Base-by-base conservation (phyloP, 2,888 invertebrate genomes). In the Drosophila merina region DNA sequence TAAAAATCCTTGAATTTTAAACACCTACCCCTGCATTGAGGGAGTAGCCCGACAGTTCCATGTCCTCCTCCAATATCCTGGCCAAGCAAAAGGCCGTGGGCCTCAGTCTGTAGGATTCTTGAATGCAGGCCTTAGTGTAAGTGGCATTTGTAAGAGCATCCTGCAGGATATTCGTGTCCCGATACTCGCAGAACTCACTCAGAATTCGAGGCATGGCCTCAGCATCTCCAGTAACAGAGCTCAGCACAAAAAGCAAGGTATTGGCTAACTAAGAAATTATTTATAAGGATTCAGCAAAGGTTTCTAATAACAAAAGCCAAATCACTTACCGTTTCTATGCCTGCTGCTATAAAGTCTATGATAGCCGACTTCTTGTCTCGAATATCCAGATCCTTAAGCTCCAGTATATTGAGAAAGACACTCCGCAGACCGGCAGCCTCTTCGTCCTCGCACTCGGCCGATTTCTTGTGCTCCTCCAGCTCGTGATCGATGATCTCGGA, bases 271-370 rank as follows among this genome's bases (percentile, higher is more conserved):
- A 93, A 48, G 52, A 54, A 31, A 14, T 12, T 14, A 7, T 38
- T 14, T 0, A 9, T 8, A 26, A 33, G n/a, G 6, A 7, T 49
- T 40, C 49, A 20, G 5, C 20, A 20, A 20, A 20, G 20, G 20
- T 2, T 20, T 10, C 7, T 7, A 8, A 9, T 3, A 7, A 12
- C 9, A 20, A 7, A 0, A 12, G 1, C 20, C 2, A 20, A 5
- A 14, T 3, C 2, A 79, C 79, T 74, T 70, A 97, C 95, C 89
- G 97, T 97, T 90, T 96, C 96, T 88, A 97, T 97, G 49, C 97
- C 97, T 36, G 97, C 96, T 6, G 96, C 95, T 79, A 97, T 95
- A 85, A 97, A 96, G 91, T 97, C 97, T 47, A 97, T 95, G 56
- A 97, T 94, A 0, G 96, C 96, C 0, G 96, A 96, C 87, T 96